A percentile compares a stretch with the other conserved stretches of the same genome.
Evolutionary conservation across 2,797 vertebrate genomes (phyloP).

Genomic region (Crypturellus tataupa): DNA sequence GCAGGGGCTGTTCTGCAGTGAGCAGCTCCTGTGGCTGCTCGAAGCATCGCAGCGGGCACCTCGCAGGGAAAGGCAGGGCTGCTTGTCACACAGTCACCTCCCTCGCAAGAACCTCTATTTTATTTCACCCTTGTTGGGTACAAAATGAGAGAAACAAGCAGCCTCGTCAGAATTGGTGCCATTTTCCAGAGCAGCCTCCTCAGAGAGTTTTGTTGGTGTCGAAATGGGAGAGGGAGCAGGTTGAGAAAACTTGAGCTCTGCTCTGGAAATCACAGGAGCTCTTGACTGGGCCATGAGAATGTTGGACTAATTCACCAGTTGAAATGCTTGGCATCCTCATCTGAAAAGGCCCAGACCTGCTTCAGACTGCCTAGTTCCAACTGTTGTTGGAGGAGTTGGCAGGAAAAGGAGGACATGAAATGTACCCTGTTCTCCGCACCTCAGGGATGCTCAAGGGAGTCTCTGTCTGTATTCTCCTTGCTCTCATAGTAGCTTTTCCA

Average conservation of each 20-base stretch:
- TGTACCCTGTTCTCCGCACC: neutral
- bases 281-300: neutral
- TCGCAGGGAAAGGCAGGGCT: neutral
- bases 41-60: neutral
- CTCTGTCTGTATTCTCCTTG: neutral
- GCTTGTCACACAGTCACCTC: neutral
- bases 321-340: neutral
- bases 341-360: neutral
- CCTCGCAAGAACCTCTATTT: neutral
- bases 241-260: neutral
- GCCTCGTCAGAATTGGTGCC: neutral
- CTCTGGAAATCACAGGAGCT: neutral
- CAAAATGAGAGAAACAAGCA: neutral
- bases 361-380: neutral
- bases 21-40: neutral
- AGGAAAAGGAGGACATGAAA: neutral
- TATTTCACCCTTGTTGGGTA: neutral
- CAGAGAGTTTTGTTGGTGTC: neutral
- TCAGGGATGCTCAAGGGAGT: neutral
- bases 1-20: neutral
- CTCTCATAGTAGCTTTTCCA: neutral
- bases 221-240: neutral
- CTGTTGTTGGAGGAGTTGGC: neutral
- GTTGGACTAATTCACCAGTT: neutral
- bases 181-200: neutral